A percentile compares a stretch with the other conserved stretches of the same genome.
phyloP scores from a whole-genome alignment of 2,113 vertebrate genomes.

The Asarcornis scutulata region DNA sequence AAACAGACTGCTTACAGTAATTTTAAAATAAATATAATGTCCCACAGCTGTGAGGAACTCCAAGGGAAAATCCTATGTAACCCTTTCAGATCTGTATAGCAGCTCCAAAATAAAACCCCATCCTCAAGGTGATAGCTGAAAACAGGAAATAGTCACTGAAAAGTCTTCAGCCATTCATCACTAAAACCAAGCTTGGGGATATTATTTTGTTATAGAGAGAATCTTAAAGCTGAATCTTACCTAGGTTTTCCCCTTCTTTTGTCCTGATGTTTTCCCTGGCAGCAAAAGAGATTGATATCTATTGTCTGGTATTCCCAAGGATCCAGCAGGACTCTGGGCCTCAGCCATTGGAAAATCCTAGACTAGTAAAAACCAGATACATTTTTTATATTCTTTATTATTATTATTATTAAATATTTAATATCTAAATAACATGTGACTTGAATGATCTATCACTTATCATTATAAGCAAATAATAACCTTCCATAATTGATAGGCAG shows the following conservation, averaged over 20 bases:
- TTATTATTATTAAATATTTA: no score
- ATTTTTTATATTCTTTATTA: neutral
- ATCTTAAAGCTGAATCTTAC: neutral
- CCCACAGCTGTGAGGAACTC: neutral
- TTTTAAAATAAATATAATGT: neutral
- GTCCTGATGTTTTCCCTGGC: neutral
- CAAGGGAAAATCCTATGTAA: neutral
- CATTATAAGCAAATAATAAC: slow-evolving; percentile 28
- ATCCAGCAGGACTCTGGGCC: neutral
- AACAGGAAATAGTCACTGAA: neutral
- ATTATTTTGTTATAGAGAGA: neutral
- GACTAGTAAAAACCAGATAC: neutral
- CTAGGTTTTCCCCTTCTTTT: neutral
- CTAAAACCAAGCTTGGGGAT: neutral
- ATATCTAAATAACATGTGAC: neutral
- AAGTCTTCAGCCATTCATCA: neutral
- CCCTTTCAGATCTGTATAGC: neutral
- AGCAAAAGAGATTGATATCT: neutral
- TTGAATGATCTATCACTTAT: slow-evolving; percentile 6
- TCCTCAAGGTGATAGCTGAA: neutral
- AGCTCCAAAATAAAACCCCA: neutral
- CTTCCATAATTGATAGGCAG: neutral
- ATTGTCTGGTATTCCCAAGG: neutral
- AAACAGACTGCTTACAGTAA: neutral
- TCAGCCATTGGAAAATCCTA: neutral